Percentiles rank a stretch among this genome's conserved stretches.
These are phyloP conservation scores for Procambarus clarkii DNA, from an alignment of 1,140 invertebrate genomes.

Conservation along the genomic window DNA sequence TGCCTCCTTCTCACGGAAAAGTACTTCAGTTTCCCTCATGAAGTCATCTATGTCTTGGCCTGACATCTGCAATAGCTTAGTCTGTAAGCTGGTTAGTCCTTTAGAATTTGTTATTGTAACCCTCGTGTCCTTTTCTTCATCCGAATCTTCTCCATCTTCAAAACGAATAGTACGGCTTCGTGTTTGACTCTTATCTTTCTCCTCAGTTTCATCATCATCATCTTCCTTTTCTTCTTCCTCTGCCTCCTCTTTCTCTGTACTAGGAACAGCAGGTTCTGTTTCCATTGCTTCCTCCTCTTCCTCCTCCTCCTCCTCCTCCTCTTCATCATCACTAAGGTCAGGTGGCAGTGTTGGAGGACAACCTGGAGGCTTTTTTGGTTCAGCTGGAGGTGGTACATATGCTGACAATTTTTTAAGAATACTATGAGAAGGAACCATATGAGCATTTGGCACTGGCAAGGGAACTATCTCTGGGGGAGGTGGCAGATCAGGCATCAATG, in stretches of 20 bases:
- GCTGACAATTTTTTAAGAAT: slow-evolving; percentile 71
- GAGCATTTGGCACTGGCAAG: slow-evolving; percentile 59
- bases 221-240: slow-evolving; percentile 21
- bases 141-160: slow-evolving; percentile 74
- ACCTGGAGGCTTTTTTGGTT: slow-evolving; percentile 65
- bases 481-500: background rate
- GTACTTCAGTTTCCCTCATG: slow-evolving; percentile 83
- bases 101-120: slow-evolving; percentile 43
- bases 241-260: background rate
- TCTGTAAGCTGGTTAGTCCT: slow-evolving; percentile 82
- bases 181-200: slow-evolving; percentile 72
- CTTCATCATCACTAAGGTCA: slow-evolving; percentile 83
- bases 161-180: slow-evolving; percentile 72
- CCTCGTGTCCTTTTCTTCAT: slow-evolving; percentile 61
- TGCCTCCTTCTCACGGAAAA: slow-evolving; percentile 77
- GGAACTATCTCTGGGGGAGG: slow-evolving; percentile 29
- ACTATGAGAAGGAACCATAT: slow-evolving; percentile 62
- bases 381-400: slow-evolving; percentile 42
- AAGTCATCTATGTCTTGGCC: slow-evolving; percentile 94
- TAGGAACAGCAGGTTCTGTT: background rate
- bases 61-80: slow-evolving; percentile 88
- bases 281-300: slow-evolving; percentile 36
- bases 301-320: slow-evolving; percentile 22
- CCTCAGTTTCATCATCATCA: slow-evolving; percentile 76
- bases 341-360: slow-evolving; percentile 70